A percentile compares a stretch with the other conserved stretches of the same genome.
Evolutionary conservation across 2,888 invertebrate species (phyloP).

Genomic region (Drosophila nigricruria): DNA sequence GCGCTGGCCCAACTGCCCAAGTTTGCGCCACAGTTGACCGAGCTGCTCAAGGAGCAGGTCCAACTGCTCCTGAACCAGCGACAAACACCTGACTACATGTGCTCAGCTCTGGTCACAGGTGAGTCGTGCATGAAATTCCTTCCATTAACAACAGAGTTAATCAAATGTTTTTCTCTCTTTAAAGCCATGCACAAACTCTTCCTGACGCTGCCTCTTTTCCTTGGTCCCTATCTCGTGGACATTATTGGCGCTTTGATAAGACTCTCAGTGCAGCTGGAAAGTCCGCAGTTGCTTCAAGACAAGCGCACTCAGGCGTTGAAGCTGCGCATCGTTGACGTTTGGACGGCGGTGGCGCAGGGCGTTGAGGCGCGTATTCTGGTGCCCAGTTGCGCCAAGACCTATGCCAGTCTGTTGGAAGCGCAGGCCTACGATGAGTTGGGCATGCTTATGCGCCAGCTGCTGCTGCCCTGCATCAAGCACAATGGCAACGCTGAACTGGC

Average conservation of each 20-base stretch:
- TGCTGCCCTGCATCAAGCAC: conserved; percentile 90
- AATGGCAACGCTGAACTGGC: conserved; percentile 89
- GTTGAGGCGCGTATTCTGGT: conserved; percentile 92
- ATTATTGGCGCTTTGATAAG: conserved; percentile 88
- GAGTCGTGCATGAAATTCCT: conserved; percentile 2
- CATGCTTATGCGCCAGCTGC: conserved; percentile 89
- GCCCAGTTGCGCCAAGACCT: conserved; percentile 90
- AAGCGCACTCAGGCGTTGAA: conserved; percentile 87
- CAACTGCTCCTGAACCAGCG: conserved; percentile 72
- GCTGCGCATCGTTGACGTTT: conserved; percentile 87
- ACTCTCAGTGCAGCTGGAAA: conserved; percentile 85
- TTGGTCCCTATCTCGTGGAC: conserved; percentile 93
- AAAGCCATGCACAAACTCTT: conserved; percentile 92
- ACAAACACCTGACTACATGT: conserved; percentile 80
- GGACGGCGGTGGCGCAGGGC: conserved; percentile 89
- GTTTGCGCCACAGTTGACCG: conserved; percentile 92
- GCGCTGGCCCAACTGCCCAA: conserved; percentile 90
- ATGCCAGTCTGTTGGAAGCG: conserved; percentile 87
- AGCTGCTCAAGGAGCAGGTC: conserved; percentile 89
- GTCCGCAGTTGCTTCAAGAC: conserved; percentile 75
- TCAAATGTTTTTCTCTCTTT: not conserved
- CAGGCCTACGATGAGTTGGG: conserved; percentile 88
- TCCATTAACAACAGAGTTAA: not conserved
- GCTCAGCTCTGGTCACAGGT: conserved; percentile 87
- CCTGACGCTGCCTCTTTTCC: conserved; percentile 92